Evolutionary conservation across 2,888 invertebrate genomes (phyloP).

Genomic region (Phaedon cochleariae): DNA sequence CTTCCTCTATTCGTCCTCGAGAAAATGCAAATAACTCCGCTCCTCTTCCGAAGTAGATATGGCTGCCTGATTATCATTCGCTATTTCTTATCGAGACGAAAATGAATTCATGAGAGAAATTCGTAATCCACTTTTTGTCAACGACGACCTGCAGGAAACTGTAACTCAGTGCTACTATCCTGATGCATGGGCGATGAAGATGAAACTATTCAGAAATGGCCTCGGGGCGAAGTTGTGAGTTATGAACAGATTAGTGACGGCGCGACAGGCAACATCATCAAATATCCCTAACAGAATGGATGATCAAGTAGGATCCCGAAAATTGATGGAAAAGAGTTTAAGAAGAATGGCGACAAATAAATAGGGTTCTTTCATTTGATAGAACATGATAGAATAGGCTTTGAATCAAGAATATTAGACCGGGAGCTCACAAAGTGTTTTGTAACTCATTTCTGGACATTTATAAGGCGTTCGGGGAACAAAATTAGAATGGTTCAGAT

Average conservation of each 20-base stretch:
- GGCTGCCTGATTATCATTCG: not conserved
- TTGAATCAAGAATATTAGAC: too few species aligned
- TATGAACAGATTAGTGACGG: not conserved
- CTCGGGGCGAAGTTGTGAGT: not conserved
- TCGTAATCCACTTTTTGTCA: not conserved
- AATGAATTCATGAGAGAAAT: not conserved
- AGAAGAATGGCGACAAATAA: too few species aligned
- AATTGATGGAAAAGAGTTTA: too few species aligned
- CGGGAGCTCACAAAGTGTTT: too few species aligned
- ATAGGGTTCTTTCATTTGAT: too few species aligned
- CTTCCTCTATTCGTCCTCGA: not conserved
- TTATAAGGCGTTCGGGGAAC: too few species aligned
- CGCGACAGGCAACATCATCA: not conserved
- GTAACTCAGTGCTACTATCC: not conserved
- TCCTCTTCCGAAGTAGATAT: not conserved
- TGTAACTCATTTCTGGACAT: too few species aligned
- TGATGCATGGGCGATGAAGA: not conserved
- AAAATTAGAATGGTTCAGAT: too few species aligned
- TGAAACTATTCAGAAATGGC: not conserved
- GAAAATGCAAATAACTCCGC: not conserved
- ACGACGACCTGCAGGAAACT: not conserved
- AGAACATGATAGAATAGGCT: too few species aligned
- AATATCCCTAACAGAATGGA: too few species aligned
- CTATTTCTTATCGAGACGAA: not conserved
- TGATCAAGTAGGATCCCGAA: too few species aligned